phyloP scores from a whole-genome alignment of 2,113 vertebrate species.

The Rhipidura dahli region DNA sequence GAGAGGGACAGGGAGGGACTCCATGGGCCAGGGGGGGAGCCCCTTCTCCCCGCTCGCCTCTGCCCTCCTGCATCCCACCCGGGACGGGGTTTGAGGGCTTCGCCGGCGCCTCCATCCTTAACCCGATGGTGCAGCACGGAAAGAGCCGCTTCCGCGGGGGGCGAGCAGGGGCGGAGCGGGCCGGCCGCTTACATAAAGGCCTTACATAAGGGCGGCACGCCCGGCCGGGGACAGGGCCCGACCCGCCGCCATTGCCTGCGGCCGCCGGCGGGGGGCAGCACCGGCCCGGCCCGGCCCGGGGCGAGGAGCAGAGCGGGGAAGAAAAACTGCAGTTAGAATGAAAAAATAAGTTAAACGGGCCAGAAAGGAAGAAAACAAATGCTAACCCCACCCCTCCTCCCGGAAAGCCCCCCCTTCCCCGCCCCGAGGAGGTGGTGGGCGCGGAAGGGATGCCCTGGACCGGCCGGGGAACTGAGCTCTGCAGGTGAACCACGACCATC shows the following conservation, averaged over 20 bases:
- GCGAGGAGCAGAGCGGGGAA: not conserved
- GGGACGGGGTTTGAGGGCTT: not conserved
- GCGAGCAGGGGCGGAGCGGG: not conserved
- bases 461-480: not conserved
- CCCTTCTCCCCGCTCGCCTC: not conserved
- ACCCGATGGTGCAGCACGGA: fast-evolving
- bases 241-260: not conserved
- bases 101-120: not conserved
- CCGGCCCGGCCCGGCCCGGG: not conserved
- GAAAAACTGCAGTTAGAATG: not conserved
- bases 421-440: not conserved
- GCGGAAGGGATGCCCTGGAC: not conserved
- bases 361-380: not conserved
- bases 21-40: not conserved
- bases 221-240: slow-evolving; percentile 2
- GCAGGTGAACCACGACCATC: not conserved
- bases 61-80: not conserved
- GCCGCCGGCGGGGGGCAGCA: slow-evolving; percentile 71
- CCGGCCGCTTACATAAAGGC: not conserved
- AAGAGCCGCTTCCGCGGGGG: not conserved
- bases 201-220: slow-evolving; percentile 40
- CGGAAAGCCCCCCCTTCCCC: not conserved
- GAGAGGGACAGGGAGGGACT: not conserved
- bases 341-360: not conserved
- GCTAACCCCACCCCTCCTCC: not conserved